Percentiles rank a stretch among this genome's conserved stretches.
Conservation (phyloP, 2,113 vertebrate genomes). For the Holacanthus passer region DNA sequence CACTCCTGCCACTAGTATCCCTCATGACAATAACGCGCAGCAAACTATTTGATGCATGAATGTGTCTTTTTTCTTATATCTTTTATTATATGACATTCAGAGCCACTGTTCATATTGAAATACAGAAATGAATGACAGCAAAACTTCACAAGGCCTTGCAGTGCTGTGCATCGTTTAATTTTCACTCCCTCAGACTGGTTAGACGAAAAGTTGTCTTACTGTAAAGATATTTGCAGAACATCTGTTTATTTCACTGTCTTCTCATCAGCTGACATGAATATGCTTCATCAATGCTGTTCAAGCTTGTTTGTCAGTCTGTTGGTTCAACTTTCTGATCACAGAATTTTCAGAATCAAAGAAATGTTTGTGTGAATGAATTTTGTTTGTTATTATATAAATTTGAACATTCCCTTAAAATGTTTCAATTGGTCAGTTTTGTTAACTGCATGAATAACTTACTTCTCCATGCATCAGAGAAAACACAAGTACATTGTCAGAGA, state of each 20-base stretch:
- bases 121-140: background rate
- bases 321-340: background rate
- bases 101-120: background rate
- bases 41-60: background rate
- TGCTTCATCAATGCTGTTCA: background rate
- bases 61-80: background rate
- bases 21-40: background rate
- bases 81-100: background rate
- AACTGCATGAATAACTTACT: no score
- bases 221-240: background rate
- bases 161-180: background rate
- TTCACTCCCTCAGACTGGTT: background rate
- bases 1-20: slow-evolving; percentile 17
- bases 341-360: background rate
- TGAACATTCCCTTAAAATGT: background rate
- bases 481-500: no score
- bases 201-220: background rate
- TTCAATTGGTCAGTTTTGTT: background rate
- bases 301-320: background rate
- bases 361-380: background rate
- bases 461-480: no score
- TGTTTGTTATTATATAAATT: background rate
- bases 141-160: slow-evolving; percentile 13
- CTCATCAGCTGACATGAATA: background rate
- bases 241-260: slow-evolving; percentile 16